Evolutionary conservation across 2,888 invertebrate species (phyloP), one percentile per base, ranked within the genome.

Genomic region (Leucophenga maculata): DNA sequence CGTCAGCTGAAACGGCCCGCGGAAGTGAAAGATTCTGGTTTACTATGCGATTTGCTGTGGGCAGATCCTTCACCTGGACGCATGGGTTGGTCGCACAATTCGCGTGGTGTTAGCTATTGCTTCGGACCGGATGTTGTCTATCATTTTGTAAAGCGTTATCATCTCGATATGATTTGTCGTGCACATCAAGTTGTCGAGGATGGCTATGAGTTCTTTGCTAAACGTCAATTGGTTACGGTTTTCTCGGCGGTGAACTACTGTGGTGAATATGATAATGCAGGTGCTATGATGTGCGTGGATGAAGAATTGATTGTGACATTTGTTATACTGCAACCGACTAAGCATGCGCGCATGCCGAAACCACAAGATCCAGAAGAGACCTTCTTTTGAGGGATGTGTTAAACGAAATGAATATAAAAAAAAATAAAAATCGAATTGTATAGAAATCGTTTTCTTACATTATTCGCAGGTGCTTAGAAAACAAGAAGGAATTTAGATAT

Each of bases 161-260:
- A 99, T 90, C 95, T 99, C 88, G 99, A 99, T 91, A 93, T 99
- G 89, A 98, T 99, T 89, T 99, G 99, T 90, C 94, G 99, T 86
- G 99, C 98, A 78, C 99, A 99, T 91, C 99, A 99, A 92, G 98
- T 99, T 67, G 98, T 99, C 0, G 98, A 99, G 90, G 98, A 99
- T 90, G 98, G 98, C 3, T 99, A 99, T 89, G 98, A 99, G 90
- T 96, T 96, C 90, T 96, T 96, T 90, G 98, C 99, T 69, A 99
- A 99, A 89, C 91, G 99, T 75, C 98, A 99, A 87, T 91, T 99
- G 80, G 97, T 98, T 62, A 96, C 95, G 52, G 88, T 95, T 71
- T 95, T 96, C 89, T 95, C 95, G 75, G 97, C 97, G 69, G 97
- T 97, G 64, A 96, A 97, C 89, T 97, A 97, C 87, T 97, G 97